phyloP scores from a whole-genome alignment of 2,113 vertebrate species.

The Bubo scandiacus region DNA sequence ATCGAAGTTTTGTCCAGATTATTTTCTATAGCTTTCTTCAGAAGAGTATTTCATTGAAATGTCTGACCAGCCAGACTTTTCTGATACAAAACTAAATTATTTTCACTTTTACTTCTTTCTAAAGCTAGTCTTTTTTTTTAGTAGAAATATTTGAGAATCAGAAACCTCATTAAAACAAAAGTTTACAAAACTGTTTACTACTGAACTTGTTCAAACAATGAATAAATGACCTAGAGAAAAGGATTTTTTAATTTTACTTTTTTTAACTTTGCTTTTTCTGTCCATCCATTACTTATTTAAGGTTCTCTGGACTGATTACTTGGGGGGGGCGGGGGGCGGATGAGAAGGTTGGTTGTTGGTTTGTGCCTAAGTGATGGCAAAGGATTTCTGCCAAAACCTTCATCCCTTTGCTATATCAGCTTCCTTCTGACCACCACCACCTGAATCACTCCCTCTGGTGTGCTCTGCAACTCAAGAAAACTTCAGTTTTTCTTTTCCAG shows the following conservation, averaged over 20 bases:
- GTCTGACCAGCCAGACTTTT: not conserved
- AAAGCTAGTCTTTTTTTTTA: not conserved
- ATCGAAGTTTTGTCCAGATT: not conserved
- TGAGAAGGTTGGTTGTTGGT: not conserved
- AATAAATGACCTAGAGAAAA: not conserved
- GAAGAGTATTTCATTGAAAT: not conserved
- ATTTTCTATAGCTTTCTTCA: not conserved
- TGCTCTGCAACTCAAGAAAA: not conserved
- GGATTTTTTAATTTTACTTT: not conserved
- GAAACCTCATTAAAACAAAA: not conserved
- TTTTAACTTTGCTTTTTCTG: not conserved
- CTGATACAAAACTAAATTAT: not conserved
- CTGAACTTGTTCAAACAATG: not conserved
- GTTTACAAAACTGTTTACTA: not conserved
- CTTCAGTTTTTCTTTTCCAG: not conserved
- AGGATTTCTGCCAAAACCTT: not conserved
- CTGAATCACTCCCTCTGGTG: no score
- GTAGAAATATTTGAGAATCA: not conserved
- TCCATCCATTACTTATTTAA: not conserved
- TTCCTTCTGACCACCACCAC: not conserved
- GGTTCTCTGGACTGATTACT: not conserved
- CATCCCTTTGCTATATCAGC: not conserved
- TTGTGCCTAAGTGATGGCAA: accelerated
- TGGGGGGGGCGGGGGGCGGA: not conserved
- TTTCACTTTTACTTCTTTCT: not conserved